Conservation (phyloP, 2,113 vertebrate species). For the Xenopus tropicalis region DNA sequence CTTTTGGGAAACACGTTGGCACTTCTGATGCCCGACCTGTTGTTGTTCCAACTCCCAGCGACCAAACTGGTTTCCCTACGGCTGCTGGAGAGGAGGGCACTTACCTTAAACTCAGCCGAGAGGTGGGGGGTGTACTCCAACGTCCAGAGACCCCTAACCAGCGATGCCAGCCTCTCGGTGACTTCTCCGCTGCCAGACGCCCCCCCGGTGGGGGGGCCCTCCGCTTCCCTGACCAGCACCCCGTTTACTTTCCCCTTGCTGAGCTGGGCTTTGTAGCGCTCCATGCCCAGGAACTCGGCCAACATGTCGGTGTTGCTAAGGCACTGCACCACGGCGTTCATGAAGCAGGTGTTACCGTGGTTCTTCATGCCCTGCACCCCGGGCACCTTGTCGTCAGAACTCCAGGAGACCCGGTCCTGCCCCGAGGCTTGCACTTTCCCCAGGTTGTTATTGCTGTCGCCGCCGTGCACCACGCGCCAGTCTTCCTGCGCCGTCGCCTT, state of each 20-base stretch:
- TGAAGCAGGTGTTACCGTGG: conserved; percentile 94
- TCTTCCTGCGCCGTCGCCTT: conserved; percentile 34
- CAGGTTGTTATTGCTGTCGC: conserved; percentile 36
- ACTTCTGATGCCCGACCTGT: too few species aligned
- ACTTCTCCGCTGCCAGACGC: conserved; percentile 62
- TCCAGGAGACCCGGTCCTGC: conserved; percentile 44
- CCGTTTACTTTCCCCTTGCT: conserved; percentile 53
- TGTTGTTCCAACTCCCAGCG: too few species aligned
- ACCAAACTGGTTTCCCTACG: too few species aligned
- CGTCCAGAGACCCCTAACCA: conserved; percentile 89
- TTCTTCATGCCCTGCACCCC: conserved; percentile 87
- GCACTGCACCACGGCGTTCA: conserved; percentile 95
- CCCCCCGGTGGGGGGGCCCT: conserved; percentile 14
- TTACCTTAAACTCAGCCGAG: conserved; percentile 91
- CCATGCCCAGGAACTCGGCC: conserved; percentile 84
- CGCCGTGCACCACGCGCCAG: conserved; percentile 18
- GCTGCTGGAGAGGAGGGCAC: conserved; percentile 10
- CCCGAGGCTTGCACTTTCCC: conserved; percentile 27
- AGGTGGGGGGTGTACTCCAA: conserved; percentile 88
- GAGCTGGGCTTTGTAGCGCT: conserved; percentile 68
- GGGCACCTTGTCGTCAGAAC: conserved; percentile 61
- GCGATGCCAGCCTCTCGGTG: conserved; percentile 80
- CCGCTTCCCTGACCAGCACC: conserved; percentile 39
- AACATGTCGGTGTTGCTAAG: conserved; percentile 91
- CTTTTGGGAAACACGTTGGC: too few species aligned